phyloP scores from a whole-genome alignment of 2,797 vertebrate genomes.

The Syndactyla subalaris region DNA sequence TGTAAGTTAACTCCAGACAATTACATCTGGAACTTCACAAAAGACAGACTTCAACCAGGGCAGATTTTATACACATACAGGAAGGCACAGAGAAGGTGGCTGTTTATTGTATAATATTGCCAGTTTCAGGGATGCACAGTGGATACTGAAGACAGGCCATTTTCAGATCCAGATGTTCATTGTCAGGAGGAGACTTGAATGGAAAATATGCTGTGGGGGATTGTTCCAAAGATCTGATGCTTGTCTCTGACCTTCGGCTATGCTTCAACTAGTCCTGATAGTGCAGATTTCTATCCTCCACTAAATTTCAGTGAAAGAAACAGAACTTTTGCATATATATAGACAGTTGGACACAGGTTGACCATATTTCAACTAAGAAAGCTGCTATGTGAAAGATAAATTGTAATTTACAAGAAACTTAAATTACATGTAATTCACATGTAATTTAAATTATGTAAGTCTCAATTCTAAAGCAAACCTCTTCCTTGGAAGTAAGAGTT shows the following conservation, averaged over 20 bases:
- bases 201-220: not conserved
- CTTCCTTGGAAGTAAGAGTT: not conserved
- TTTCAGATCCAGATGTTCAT: not conserved
- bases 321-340: not conserved
- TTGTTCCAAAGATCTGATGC: not conserved
- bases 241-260: not conserved
- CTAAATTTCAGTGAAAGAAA: not conserved
- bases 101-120: not conserved
- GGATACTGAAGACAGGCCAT: not conserved
- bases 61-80: not conserved
- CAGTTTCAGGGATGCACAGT: not conserved
- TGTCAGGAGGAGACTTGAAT: not conserved
- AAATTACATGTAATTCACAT: not conserved
- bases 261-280: not conserved
- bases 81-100: not conserved
- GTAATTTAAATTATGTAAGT: not conserved
- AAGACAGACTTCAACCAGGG: not conserved
- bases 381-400: not conserved
- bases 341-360: not conserved
- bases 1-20: constrained; percentile 6
- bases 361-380: not conserved
- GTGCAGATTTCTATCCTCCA: not conserved
- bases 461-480: not conserved
- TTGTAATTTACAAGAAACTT: not conserved
- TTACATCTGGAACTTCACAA: not conserved